A percentile compares a stretch with the other conserved stretches of the same genome.
Conservation (phyloP, 2,797 vertebrate species). For the Periparus ater region DNA sequence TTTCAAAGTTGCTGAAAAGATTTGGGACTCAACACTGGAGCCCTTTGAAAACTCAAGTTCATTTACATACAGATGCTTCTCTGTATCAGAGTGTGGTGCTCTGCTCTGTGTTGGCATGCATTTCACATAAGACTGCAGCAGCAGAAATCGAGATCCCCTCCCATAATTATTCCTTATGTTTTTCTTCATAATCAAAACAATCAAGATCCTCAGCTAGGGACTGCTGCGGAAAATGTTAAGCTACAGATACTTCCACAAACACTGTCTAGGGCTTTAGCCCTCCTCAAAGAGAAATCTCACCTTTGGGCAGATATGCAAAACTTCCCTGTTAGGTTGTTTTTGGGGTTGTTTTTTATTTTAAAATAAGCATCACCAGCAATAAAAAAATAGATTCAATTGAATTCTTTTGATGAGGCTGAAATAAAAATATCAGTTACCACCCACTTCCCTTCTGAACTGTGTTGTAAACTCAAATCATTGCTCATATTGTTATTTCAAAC, state of each 20-base stretch:
- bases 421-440: slow-evolving; percentile 11
- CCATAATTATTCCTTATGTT: not conserved
- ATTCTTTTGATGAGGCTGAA: not conserved
- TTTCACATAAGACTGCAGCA: not conserved
- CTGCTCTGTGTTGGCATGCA: not conserved
- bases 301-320: not conserved
- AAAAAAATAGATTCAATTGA: not conserved
- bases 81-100: not conserved
- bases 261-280: not conserved
- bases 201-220: not conserved
- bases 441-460: slow-evolving; percentile 2
- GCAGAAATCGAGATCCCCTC: not conserved
- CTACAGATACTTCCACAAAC: not conserved
- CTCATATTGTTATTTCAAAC: not conserved
- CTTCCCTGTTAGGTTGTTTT: not conserved
- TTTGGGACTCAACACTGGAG: not conserved
- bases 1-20: not conserved
- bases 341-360: not conserved
- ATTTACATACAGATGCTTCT: not conserved
- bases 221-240: not conserved
- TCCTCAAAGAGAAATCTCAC: not conserved
- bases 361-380: not conserved
- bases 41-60: not conserved
- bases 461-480: not conserved
- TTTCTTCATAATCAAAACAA: not conserved